phyloP scores from a whole-genome alignment of 2,113 vertebrate genomes.

The Choloepus hoffmanni region DNA sequence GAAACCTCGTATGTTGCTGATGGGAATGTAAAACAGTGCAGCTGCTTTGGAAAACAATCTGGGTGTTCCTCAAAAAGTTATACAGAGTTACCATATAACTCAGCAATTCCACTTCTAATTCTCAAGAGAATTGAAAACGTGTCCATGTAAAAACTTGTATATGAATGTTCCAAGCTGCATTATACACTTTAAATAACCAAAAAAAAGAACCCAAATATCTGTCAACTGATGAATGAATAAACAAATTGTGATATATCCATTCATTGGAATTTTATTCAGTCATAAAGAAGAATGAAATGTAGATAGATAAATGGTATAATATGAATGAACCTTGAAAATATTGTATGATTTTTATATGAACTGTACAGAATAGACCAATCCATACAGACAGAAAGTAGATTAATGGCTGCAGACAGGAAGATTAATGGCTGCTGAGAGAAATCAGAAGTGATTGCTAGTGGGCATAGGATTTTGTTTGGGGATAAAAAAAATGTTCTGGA shows the following conservation, averaged over 20 bases:
- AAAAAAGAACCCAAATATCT: not conserved
- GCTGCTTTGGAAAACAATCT: not conserved
- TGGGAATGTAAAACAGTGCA: not conserved
- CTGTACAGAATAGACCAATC: not conserved
- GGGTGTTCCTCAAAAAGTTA: not conserved
- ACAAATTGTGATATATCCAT: not conserved
- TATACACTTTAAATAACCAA: no score
- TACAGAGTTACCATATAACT: not conserved
- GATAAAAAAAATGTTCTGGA: not conserved
- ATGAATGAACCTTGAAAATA: not conserved
- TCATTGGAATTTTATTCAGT: not conserved
- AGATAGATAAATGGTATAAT: not conserved
- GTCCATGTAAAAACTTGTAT: not conserved
- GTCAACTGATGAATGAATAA: not conserved
- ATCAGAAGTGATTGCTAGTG: not conserved
- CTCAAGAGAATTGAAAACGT: not conserved
- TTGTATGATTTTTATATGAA: not conserved
- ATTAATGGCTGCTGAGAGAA: no score
- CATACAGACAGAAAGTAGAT: not conserved
- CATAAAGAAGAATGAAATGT: not conserved
- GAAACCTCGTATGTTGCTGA: not conserved
- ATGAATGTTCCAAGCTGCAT: not conserved
- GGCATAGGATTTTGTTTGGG: not conserved
- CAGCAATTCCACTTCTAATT: not conserved
- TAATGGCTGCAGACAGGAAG: not conserved